These are phyloP conservation scores for Hyperoplus lanceolatus DNA, from an alignment of 2,797 vertebrate genomes.

Conservation along the genomic window DNA sequence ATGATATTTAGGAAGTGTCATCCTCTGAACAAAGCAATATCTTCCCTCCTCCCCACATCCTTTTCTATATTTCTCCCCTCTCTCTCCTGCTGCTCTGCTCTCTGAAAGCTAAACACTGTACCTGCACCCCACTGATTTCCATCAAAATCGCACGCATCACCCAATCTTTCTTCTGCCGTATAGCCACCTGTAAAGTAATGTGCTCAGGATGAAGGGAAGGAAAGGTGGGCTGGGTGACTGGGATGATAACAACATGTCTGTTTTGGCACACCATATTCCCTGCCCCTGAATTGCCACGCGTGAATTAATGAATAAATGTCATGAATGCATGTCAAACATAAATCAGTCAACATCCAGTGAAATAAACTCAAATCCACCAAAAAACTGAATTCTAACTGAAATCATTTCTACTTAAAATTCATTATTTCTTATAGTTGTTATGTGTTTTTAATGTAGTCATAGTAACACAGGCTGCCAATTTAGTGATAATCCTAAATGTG, in stretches of 20 bases:
- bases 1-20: slow-evolving; percentile 37
- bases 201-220: slow-evolving; percentile 32
- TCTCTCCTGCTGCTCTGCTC: slow-evolving; percentile 67
- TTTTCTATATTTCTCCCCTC: slow-evolving; percentile 45
- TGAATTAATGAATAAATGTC: neutral
- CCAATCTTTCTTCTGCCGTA: slow-evolving; percentile 59
- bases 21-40: slow-evolving; percentile 62
- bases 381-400: neutral
- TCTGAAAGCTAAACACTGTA: slow-evolving; percentile 72
- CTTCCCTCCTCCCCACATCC: slow-evolving; percentile 33
- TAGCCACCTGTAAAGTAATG: slow-evolving; percentile 60
- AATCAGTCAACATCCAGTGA: neutral
- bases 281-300: neutral
- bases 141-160: slow-evolving; percentile 73
- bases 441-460: neutral
- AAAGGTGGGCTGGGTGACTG: slow-evolving; percentile 24
- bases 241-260: slow-evolving; percentile 8
- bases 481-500: neutral
- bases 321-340: neutral
- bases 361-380: neutral
- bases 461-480: neutral
- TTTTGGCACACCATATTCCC: slow-evolving; percentile 15
- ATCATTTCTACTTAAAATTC: neutral
- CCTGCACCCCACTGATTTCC: slow-evolving; percentile 74
- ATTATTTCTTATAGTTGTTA: neutral